Evolutionary conservation across 1,140 invertebrate genomes (phyloP).

Genomic region (Anoplophora glabripennis): DNA sequence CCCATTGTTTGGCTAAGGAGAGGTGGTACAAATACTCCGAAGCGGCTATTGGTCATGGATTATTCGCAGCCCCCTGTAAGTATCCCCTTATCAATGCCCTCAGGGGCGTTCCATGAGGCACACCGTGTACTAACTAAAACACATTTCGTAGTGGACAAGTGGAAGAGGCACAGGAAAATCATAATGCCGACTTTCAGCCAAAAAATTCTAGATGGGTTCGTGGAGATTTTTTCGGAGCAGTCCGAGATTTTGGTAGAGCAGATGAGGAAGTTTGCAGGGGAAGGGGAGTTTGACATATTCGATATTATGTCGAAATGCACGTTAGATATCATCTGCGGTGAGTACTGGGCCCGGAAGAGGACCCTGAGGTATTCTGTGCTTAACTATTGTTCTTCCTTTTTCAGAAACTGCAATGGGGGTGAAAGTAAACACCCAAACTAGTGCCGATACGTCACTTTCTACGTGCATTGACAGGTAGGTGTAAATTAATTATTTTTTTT

Average conservation of each 20-base stretch:
- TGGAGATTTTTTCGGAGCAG: slow-evolving; percentile 69
- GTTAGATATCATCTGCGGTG: slow-evolving; percentile 73
- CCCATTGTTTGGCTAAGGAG: slow-evolving; percentile 62
- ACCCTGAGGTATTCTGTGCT: not conserved
- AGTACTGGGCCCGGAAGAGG: slow-evolving; percentile 25
- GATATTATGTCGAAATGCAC: slow-evolving; percentile 64
- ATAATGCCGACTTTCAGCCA: slow-evolving; percentile 77
- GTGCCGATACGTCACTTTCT: slow-evolving; percentile 57
- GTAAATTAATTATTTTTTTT: too few species aligned
- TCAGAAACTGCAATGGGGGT: slow-evolving; percentile 83
- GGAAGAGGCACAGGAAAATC: slow-evolving; percentile 66
- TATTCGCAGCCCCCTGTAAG: slow-evolving; percentile 65
- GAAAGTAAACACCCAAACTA: slow-evolving; percentile 65
- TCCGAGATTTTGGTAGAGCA: slow-evolving; percentile 57
- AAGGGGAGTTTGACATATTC: slow-evolving; percentile 58
- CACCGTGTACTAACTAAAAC: not conserved
- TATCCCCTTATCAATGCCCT: not conserved
- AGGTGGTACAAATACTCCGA: slow-evolving; percentile 66
- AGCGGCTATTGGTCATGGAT: slow-evolving; percentile 68
- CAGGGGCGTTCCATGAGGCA: not conserved
- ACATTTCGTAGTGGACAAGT: slow-evolving; percentile 58
- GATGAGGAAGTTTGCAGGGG: slow-evolving; percentile 50
- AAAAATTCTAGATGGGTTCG: slow-evolving; percentile 69
- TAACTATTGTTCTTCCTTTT: not conserved
- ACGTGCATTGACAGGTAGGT: slow-evolving; percentile 53